Conservation (phyloP, 2,797 vertebrate species). For the Micropoecilia bifurca region DNA sequence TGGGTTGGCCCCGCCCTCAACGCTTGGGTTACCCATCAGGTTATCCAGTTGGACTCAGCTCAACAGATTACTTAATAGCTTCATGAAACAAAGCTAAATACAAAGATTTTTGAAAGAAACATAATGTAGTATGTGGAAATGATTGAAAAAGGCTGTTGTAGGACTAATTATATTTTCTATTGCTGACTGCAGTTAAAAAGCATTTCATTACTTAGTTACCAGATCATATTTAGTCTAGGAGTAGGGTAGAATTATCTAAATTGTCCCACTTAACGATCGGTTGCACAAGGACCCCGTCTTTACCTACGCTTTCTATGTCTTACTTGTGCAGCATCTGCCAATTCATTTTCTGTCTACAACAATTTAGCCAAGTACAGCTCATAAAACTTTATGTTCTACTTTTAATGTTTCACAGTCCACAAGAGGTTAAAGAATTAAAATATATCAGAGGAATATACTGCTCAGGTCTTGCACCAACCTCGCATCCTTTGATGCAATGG, state of each 20-base stretch:
- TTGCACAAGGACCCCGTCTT: slow-evolving; percentile 10
- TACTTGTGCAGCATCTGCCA: slow-evolving; percentile 19
- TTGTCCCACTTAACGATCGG: slow-evolving; percentile 5
- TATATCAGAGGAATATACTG: slow-evolving; percentile 14
- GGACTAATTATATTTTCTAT: neutral
- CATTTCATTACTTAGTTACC: slow-evolving; percentile 8
- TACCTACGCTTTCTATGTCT: slow-evolving; percentile 14
- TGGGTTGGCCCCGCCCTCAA: slow-evolving; percentile 54
- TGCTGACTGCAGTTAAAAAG: neutral
- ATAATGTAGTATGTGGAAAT: slow-evolving; percentile 6
- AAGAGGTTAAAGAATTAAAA: slow-evolving; percentile 11
- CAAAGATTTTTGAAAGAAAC: slow-evolving; percentile 18
- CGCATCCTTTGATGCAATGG: slow-evolving; percentile 96
- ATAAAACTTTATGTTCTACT: slow-evolving; percentile 23
- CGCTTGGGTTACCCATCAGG: slow-evolving; percentile 67
- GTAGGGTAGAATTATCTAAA: slow-evolving; percentile 7
- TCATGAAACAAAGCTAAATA: slow-evolving; percentile 25
- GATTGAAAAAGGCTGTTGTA: neutral
- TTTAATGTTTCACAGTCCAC: slow-evolving; percentile 18
- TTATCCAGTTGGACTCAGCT: slow-evolving; percentile 62
- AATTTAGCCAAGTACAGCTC: slow-evolving; percentile 27
- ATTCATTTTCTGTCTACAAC: slow-evolving; percentile 21
- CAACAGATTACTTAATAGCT: slow-evolving; percentile 60
- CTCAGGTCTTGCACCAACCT: slow-evolving; percentile 82
- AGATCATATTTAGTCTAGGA: slow-evolving; percentile 16